Evolutionary conservation across 1,140 invertebrate species (phyloP).

Genomic region (Bombus affinis): DNA sequence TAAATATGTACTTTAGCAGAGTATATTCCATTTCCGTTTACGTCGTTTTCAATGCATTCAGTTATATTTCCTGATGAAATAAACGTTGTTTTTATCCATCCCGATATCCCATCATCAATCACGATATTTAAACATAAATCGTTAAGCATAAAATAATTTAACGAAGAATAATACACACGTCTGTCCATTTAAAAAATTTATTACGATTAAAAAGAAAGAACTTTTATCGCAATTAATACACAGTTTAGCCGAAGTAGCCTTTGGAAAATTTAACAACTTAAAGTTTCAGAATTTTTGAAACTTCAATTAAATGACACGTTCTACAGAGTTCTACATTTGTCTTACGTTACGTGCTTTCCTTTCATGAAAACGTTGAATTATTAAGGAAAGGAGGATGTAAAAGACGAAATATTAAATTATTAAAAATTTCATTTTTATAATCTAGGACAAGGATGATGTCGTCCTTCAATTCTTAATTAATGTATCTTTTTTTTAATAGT

Average conservation of each 20-base stretch:
- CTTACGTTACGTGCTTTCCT: background rate
- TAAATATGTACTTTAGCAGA: background rate
- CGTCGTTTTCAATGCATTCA: conserved; percentile 1
- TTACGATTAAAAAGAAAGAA: background rate
- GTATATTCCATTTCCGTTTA: background rate
- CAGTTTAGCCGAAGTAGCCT: background rate
- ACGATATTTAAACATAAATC: background rate
- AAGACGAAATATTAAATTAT: background rate
- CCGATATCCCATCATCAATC: background rate
- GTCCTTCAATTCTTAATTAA: background rate
- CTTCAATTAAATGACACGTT: background rate
- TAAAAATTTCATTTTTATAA: background rate
- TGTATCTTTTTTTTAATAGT: background rate
- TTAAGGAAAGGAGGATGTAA: background rate
- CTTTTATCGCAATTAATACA: background rate
- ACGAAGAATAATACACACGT: too few species aligned
- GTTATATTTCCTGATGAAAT: background rate
- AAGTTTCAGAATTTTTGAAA: background rate
- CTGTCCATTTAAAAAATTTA: background rate
- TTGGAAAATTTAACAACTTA: background rate
- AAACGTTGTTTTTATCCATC: background rate
- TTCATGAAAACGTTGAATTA: background rate
- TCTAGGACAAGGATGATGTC: background rate
- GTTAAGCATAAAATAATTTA: background rate
- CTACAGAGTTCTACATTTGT: background rate